Conservation (phyloP, 2,888 invertebrate genomes). For the Zonitis immaculata region DNA sequence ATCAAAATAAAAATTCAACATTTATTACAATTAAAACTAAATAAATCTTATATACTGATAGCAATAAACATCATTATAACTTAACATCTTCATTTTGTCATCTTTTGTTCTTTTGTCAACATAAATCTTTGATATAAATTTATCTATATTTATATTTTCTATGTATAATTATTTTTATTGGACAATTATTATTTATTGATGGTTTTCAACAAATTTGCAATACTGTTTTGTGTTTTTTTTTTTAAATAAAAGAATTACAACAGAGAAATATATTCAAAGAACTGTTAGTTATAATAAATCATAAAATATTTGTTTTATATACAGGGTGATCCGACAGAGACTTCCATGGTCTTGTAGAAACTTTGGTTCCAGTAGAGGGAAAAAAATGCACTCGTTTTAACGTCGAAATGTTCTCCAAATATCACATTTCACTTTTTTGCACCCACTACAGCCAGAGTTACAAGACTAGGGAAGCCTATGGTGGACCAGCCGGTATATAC, state of each 20-base stretch:
- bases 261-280: background rate
- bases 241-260: background rate
- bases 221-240: background rate
- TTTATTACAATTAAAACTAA: background rate
- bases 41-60: background rate
- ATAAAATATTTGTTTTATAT: too few relatives aligned
- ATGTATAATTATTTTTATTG: background rate
- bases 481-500: too few relatives aligned
- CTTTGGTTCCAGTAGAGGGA: too few relatives aligned
- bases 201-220: background rate
- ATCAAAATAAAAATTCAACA: too few relatives aligned
- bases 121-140: background rate
- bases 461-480: too few relatives aligned
- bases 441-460: too few relatives aligned
- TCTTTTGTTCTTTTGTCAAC: background rate
- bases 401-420: too few relatives aligned
- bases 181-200: background rate
- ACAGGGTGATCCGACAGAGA: too few relatives aligned
- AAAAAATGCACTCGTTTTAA: too few relatives aligned
- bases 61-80: background rate
- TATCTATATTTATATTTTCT: background rate
- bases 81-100: background rate
- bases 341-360: too few relatives aligned
- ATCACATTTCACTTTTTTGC: too few relatives aligned
- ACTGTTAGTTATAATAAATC: background rate